Percentiles rank a stretch among this genome's conserved stretches.
These are phyloP conservation scores for Heliconius sara DNA, from an alignment of 2,888 invertebrate genomes.

Conservation along the genomic window DNA sequence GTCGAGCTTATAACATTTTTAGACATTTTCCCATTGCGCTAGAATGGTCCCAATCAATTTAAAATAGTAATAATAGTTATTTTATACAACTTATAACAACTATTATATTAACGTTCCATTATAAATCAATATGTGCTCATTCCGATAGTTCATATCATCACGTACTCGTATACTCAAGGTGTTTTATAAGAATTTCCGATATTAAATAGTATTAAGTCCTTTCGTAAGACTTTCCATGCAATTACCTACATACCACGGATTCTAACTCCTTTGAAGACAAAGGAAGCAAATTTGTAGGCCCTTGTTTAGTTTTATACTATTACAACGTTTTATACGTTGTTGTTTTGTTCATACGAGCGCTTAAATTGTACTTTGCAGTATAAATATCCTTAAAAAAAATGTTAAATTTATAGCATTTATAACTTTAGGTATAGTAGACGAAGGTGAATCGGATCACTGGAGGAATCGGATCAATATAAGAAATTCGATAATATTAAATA, in stretches of 20 bases:
- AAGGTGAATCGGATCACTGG: too few relatives aligned
- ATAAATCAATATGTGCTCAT: neutral
- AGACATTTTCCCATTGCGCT: too few relatives aligned
- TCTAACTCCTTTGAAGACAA: slow-evolving; percentile 17
- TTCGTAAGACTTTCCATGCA: neutral
- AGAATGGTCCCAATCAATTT: too few relatives aligned
- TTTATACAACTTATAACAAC: too few relatives aligned
- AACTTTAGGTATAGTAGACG: too few relatives aligned
- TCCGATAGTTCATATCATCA: neutral
- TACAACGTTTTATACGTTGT: neutral
- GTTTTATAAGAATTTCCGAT: slow-evolving; percentile 19
- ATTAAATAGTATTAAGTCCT: slow-evolving; percentile 20
- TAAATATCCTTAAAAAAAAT: neutral
- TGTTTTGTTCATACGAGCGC: neutral
- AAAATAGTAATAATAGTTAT: too few relatives aligned
- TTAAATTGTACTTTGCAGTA: neutral
- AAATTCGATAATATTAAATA: too few relatives aligned
- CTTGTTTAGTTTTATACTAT: neutral
- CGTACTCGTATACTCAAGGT: neutral
- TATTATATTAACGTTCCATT: neutral
- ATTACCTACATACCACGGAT: slow-evolving; percentile 5
- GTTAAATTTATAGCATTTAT: neutral
- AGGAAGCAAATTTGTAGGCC: slow-evolving; percentile 1
- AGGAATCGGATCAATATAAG: too few relatives aligned
- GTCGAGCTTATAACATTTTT: too few relatives aligned